Evolutionary conservation across 2,797 vertebrate species (phyloP).

Genomic region (Yasuhikotakia modesta): DNA sequence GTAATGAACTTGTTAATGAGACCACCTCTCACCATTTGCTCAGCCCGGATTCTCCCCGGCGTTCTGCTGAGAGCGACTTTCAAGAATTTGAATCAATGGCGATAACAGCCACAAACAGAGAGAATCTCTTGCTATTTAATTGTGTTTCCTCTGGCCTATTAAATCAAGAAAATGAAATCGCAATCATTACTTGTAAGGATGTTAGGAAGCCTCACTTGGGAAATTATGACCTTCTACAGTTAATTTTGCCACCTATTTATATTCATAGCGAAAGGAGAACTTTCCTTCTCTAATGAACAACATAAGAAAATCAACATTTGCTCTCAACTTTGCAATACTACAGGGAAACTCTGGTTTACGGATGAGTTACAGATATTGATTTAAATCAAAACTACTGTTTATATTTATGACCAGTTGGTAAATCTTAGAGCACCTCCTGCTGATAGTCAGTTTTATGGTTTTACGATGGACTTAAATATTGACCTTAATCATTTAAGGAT

Average conservation of each 20-base stretch:
- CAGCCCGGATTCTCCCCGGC: constrained; percentile 25
- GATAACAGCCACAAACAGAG: constrained; percentile 36
- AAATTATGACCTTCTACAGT: constrained; percentile 48
- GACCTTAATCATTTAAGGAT: constrained; percentile 54
- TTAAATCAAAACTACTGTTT: constrained; percentile 27
- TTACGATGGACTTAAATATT: constrained; percentile 47
- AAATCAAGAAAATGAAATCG: constrained; percentile 55
- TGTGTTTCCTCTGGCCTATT: constrained; percentile 48
- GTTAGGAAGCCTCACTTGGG: constrained; percentile 47
- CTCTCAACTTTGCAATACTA: constrained; percentile 9
- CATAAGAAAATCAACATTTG: not conserved
- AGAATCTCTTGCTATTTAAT: constrained; percentile 49
- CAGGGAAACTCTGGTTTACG: constrained; percentile 11
- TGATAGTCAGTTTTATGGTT: constrained; percentile 49
- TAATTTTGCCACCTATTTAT: constrained; percentile 52
- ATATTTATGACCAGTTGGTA: constrained; percentile 42
- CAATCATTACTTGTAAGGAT: constrained; percentile 45
- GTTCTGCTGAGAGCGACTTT: constrained; percentile 39
- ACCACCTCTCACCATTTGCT: constrained; percentile 43
- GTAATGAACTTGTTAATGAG: constrained; percentile 36
- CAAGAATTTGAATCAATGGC: constrained; percentile 27
- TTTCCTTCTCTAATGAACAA: constrained; percentile 40
- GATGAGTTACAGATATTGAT: constrained; percentile 35
- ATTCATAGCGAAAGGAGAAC: constrained; percentile 35
- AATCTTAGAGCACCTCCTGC: constrained; percentile 38